Conservation (phyloP, 2,888 invertebrate species). For the Epinotia ramella region DNA sequence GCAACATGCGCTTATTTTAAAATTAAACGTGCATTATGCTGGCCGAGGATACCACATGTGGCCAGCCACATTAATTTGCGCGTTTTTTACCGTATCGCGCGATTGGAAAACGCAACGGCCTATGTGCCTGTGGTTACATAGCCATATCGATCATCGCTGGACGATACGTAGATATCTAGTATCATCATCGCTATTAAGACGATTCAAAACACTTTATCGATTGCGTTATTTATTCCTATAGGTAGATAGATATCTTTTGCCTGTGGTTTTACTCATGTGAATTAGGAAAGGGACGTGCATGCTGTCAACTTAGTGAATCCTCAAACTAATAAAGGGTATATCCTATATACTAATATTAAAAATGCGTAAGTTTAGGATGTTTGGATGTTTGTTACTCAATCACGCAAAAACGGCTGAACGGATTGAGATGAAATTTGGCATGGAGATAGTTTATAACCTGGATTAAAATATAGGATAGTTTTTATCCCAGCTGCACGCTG, state of each 20-base stretch:
- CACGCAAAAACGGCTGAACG: no score
- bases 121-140: not conserved
- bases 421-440: no score
- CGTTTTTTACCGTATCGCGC: constrained; percentile 15
- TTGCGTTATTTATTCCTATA: not conserved
- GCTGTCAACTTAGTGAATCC: no score
- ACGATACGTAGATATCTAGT: not conserved
- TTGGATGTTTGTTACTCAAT: no score
- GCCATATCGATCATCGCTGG: not conserved
- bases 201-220: constrained; percentile 26
- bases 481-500: no score
- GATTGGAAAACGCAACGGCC: not conserved
- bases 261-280: not conserved
- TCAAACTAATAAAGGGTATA: no score
- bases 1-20: constrained; percentile 25
- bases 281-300: not conserved
- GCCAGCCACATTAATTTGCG: constrained; percentile 26
- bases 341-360: no score
- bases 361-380: no score
- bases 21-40: constrained; percentile 29
- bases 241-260: not conserved
- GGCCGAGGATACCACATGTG: constrained; percentile 15
- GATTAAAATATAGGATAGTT: no score
- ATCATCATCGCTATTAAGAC: not conserved
- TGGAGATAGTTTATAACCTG: no score